Percentiles rank a stretch among this genome's conserved stretches.
Conservation (phyloP, 1,140 invertebrate genomes). For the Ostrea denselamellosa region DNA sequence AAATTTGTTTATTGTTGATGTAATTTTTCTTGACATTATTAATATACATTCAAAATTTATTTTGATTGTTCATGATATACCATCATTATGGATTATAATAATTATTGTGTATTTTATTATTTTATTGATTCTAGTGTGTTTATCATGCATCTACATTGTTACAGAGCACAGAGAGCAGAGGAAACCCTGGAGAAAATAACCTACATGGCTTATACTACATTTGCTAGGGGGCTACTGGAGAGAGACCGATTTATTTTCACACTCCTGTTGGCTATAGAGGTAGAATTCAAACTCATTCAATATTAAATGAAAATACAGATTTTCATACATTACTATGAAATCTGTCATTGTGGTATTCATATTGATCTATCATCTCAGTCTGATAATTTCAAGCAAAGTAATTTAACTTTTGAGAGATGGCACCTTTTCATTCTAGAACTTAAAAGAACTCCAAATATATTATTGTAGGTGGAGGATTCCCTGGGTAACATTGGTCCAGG, state of each 20-base stretch:
- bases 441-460: no score
- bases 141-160: background rate
- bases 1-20: background rate
- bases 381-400: no score
- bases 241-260: slow-evolving; percentile 74
- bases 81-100: background rate
- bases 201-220: slow-evolving; percentile 68
- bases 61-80: background rate
- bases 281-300: slow-evolving; percentile 43
- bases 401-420: no score
- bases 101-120: background rate
- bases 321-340: no score
- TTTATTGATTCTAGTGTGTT: background rate
- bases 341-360: no score
- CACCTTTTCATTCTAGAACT: no score
- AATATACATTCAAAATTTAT: background rate
- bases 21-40: background rate
- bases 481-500: slow-evolving; percentile 70
- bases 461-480: slow-evolving; percentile 74
- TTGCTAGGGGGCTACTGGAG: slow-evolving; percentile 71
- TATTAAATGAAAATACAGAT: background rate
- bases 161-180: slow-evolving; percentile 47
- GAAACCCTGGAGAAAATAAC: slow-evolving; percentile 74
- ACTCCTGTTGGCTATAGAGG: slow-evolving; percentile 75
- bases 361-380: no score